These are phyloP conservation scores for Megaustenia siamemsis DNA, from an alignment of 2,888 invertebrate genomes.

Conservation along the genomic window DNA sequence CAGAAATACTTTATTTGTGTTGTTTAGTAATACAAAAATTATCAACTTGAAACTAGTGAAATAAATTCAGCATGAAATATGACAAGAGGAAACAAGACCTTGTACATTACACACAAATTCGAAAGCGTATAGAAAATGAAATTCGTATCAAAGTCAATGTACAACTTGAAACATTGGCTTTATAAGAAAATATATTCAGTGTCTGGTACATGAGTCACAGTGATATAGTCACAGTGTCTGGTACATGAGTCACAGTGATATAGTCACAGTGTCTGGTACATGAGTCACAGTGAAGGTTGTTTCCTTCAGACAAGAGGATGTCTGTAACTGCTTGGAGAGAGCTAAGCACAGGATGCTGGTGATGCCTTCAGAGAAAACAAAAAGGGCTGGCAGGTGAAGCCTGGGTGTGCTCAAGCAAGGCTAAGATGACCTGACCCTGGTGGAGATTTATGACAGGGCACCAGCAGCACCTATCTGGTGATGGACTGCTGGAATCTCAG, in stretches of 20 bases:
- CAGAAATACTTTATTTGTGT: neutral
- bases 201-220: no score
- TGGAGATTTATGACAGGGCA: conserved; percentile 21
- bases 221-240: neutral
- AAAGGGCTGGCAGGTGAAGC: neutral
- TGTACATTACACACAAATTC: neutral
- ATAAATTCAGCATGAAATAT: neutral
- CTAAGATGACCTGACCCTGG: neutral
- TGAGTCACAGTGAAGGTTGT: neutral
- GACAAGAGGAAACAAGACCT: neutral
- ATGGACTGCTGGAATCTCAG: neutral
- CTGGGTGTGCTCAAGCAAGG: neutral
- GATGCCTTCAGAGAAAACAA: neutral
- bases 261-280: neutral
- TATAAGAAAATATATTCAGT: neutral
- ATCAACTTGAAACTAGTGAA: conserved; percentile 2
- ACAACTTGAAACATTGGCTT: neutral
- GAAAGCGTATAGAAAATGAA: neutral
- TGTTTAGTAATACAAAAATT: conserved; percentile 4
- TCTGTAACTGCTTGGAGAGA: neutral
- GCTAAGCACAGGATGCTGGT: conserved; percentile 18
- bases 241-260: no score
- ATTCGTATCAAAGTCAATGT: neutral
- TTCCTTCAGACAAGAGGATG: neutral
- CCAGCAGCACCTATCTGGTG: neutral